These are phyloP conservation scores for Brachyopa scutellaris DNA, from an alignment of 2,888 invertebrate genomes.

Conservation along the genomic window DNA sequence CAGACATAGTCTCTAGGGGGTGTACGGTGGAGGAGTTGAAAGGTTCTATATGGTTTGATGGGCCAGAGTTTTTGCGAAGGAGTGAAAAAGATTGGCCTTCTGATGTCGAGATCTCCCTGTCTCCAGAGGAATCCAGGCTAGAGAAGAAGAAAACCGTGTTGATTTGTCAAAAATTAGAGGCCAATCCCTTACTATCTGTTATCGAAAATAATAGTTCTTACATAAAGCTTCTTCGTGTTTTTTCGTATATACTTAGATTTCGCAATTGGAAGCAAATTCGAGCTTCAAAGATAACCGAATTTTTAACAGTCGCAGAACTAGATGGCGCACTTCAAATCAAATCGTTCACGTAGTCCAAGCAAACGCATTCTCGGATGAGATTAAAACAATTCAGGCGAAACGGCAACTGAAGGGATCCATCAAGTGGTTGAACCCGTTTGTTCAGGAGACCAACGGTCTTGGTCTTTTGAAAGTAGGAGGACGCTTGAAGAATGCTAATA, in stretches of 20 bases:
- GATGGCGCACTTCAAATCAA: background rate
- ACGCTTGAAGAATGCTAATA: background rate
- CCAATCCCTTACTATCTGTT: background rate
- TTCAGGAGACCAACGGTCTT: too few relatives aligned
- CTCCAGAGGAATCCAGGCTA: too few relatives aligned
- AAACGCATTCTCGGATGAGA: background rate
- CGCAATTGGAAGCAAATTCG: too few relatives aligned
- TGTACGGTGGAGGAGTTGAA: too few relatives aligned
- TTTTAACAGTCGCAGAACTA: background rate
- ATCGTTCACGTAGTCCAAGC: background rate
- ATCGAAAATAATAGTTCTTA: background rate
- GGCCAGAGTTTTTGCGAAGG: constrained; percentile 21
- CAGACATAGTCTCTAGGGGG: constrained; percentile 49
- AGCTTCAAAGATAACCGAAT: background rate
- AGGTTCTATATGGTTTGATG: constrained; percentile 32
- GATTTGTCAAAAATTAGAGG: too few relatives aligned
- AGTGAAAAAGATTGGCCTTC: constrained; percentile 73
- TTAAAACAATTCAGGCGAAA: too few relatives aligned
- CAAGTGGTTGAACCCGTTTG: too few relatives aligned
- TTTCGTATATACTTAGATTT: background rate
- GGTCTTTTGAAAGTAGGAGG: too few relatives aligned
- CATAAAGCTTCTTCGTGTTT: background rate
- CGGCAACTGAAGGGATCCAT: too few relatives aligned
- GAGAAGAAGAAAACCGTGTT: too few relatives aligned
- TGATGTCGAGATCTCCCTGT: background rate